These are phyloP conservation scores for Zaprionus obscuricornis DNA, from an alignment of 2,888 invertebrate species.

Conservation along the genomic window DNA sequence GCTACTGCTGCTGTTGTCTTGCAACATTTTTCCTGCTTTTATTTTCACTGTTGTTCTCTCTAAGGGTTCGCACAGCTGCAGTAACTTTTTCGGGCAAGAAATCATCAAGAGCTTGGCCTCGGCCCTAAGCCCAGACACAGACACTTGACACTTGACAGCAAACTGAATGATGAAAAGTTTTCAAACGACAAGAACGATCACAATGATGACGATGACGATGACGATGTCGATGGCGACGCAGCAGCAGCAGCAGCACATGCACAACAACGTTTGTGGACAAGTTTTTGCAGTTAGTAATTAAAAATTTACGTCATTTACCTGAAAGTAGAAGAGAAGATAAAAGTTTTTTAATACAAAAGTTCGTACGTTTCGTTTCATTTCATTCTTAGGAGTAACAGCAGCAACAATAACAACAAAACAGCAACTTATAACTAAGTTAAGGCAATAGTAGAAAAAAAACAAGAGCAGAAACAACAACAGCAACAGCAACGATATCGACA, in stretches of 20 bases:
- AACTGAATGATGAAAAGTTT: constrained; percentile 71
- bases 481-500: background rate
- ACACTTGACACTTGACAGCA: constrained; percentile 74
- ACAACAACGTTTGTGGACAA: too few species aligned
- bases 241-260: too few species aligned
- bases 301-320: constrained; percentile 77
- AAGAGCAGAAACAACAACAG: constrained; percentile 2
- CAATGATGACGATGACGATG: constrained; percentile 26
- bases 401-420: constrained; percentile 11
- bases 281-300: constrained; percentile 67
- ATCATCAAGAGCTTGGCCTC: background rate
- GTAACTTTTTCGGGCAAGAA: constrained; percentile 23
- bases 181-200: constrained; percentile 26
- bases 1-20: too few species aligned
- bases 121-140: constrained; percentile 28
- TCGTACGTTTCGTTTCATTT: too few species aligned
- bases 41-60: constrained; percentile 24
- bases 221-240: constrained; percentile 24
- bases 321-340: constrained; percentile 64
- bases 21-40: constrained; percentile 33
- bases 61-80: constrained; percentile 21
- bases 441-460: constrained; percentile 35
- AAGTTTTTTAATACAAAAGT: constrained; percentile 76
- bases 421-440: constrained; percentile 58
- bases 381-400: constrained; percentile 17